Evolutionary conservation across 2,797 vertebrate genomes (phyloP).

Genomic region (Amblyraja radiata): DNA sequence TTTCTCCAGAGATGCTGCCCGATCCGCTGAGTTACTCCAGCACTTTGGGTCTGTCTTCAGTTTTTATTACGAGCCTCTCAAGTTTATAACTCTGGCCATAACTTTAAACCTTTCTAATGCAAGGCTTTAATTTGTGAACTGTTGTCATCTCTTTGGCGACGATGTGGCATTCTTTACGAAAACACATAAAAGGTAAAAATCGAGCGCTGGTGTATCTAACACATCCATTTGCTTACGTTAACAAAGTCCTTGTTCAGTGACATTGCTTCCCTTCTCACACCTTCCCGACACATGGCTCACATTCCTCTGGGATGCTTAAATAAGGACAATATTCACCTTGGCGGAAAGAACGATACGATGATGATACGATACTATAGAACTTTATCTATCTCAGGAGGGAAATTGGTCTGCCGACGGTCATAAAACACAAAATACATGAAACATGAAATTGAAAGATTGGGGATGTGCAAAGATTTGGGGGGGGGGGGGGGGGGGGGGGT

Average conservation of each 20-base stretch:
- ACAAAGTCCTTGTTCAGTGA: neutral
- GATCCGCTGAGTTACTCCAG: too few species aligned
- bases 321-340: neutral
- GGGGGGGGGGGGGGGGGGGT: too few species aligned
- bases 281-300: neutral
- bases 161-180: neutral
- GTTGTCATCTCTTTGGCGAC: neutral
- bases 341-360: neutral
- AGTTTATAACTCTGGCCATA: neutral
- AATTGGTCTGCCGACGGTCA: too few species aligned
- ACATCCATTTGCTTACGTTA: neutral
- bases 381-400: too few species aligned
- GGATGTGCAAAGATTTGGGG: too few species aligned
- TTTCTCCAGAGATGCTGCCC: too few species aligned
- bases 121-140: neutral
- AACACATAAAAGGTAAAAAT: neutral
- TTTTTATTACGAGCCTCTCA: neutral
- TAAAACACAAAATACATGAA: too few species aligned
- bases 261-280: neutral
- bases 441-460: too few species aligned
- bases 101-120: neutral
- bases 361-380: too few species aligned
- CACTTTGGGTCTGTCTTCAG: neutral
- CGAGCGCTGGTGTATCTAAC: neutral
- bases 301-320: neutral